These are phyloP conservation scores for Caenorhabditis sp. DNA, from an alignment of 2,888 invertebrate genomes.

Conservation along the genomic window DNA sequence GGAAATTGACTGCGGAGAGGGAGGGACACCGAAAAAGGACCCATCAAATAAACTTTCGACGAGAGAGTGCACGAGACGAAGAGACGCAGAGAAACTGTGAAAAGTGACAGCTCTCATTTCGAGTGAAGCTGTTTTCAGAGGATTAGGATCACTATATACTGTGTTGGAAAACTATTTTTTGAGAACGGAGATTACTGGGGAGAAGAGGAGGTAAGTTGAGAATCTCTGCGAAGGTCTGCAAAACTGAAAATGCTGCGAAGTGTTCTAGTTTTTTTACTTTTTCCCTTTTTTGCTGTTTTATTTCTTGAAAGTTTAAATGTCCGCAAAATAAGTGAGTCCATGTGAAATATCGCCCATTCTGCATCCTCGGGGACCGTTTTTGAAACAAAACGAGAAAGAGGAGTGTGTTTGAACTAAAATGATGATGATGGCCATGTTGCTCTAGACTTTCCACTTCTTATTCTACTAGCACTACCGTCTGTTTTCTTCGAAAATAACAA, in stretches of 20 bases:
- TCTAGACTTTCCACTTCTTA: constrained; percentile 2
- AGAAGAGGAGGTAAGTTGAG: background rate
- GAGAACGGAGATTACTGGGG: background rate
- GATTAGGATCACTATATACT: constrained; percentile 38
- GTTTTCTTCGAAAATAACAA: background rate
- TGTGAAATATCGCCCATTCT: constrained; percentile 45
- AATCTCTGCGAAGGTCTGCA: background rate
- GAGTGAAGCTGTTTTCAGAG: constrained; percentile 32
- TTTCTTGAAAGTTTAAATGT: constrained; percentile 5
- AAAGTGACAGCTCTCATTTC: constrained; percentile 38
- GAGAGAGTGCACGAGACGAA: constrained; percentile 26
- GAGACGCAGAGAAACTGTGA: constrained; percentile 35
- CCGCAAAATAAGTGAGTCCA: constrained; percentile 35
- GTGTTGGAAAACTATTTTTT: background rate
- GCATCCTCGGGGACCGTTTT: constrained; percentile 40
- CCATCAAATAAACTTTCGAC: constrained; percentile 60
- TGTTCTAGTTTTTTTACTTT: constrained; percentile 5
- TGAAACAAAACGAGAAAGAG: constrained; percentile 20
- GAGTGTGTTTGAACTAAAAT: constrained; percentile 10
- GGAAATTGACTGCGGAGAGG: constrained; percentile 48
- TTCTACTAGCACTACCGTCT: background rate
- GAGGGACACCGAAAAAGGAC: constrained; percentile 5
- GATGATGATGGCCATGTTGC: constrained; percentile 33
- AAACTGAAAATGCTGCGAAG: background rate
- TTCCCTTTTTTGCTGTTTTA: constrained; percentile 27